Conservation (phyloP, 2,888 invertebrate species). For the Cynaeus angustus region DNA sequence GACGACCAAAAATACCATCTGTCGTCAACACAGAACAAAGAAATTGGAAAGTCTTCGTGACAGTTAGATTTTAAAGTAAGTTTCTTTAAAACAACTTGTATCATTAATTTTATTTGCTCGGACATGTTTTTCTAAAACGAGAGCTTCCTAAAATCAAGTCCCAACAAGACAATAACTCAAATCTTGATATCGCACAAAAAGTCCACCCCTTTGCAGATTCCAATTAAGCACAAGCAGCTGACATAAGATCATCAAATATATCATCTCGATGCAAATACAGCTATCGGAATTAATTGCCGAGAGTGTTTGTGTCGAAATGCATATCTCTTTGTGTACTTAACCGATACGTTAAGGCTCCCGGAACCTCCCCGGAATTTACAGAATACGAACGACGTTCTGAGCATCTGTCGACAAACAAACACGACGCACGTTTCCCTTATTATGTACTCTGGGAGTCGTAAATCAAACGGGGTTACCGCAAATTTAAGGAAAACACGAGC, state of each 20-base stretch:
- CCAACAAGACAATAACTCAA: no score
- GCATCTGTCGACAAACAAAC: slow-evolving; percentile 38
- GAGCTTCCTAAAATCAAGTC: no score
- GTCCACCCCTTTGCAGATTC: background rate
- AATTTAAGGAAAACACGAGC: slow-evolving; percentile 13
- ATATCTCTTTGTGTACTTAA: slow-evolving; percentile 24
- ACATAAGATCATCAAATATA: slow-evolving; percentile 17
- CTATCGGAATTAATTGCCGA: slow-evolving; percentile 26
- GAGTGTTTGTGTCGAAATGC: slow-evolving; percentile 31
- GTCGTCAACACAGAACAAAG: background rate
- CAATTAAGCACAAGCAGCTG: slow-evolving; percentile 25
- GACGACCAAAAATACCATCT: background rate
- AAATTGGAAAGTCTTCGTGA: slow-evolving; percentile 2
- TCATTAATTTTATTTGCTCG: background rate
- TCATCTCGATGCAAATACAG: slow-evolving; percentile 21
- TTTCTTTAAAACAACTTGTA: background rate
- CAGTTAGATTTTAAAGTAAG: background rate
- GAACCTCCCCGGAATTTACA: slow-evolving; percentile 29
- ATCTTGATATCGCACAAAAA: no score
- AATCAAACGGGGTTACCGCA: slow-evolving; percentile 16
- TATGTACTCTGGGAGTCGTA: slow-evolving; percentile 24
- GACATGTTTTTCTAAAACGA: background rate
- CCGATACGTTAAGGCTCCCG: slow-evolving; percentile 21
- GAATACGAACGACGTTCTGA: slow-evolving; percentile 32
- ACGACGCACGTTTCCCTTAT: slow-evolving; percentile 34